Evolutionary conservation across 2,888 invertebrate genomes (phyloP).

Genomic region (Drosophila vallismaia): DNA sequence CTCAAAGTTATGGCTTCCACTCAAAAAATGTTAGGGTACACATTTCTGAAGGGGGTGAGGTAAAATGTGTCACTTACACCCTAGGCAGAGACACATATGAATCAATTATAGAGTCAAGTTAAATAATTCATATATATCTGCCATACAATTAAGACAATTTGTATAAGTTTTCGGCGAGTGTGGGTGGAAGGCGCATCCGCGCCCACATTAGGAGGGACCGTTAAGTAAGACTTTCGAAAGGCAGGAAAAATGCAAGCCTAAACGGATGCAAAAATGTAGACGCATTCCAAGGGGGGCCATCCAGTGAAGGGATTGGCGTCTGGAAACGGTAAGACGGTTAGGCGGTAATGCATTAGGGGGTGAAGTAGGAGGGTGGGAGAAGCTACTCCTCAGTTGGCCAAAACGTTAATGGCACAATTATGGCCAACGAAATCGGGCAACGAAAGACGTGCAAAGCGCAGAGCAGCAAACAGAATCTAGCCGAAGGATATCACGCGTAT

Average conservation of each 20-base stretch:
- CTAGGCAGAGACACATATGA: neutral
- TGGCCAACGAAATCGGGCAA: slow-evolving; percentile 72
- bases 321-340: too few species aligned
- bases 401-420: slow-evolving; percentile 76
- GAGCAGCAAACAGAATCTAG: slow-evolving; percentile 69
- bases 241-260: slow-evolving; percentile 36
- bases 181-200: slow-evolving; percentile 62
- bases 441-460: slow-evolving; percentile 74
- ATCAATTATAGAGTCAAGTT: neutral
- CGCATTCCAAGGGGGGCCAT: slow-evolving; percentile 60
- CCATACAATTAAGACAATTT: neutral
- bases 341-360: too few species aligned
- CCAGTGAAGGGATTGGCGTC: slow-evolving; percentile 1
- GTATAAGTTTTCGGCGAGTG: slow-evolving; percentile 5
- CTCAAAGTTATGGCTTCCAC: slow-evolving; percentile 9
- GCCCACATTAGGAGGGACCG: slow-evolving; percentile 69
- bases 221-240: slow-evolving; percentile 72
- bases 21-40: neutral
- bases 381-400: slow-evolving; percentile 16
- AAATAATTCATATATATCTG: neutral
- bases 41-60: too few species aligned
- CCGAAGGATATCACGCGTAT: slow-evolving; percentile 84
- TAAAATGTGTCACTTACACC: too few species aligned
- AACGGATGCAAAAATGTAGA: slow-evolving; percentile 77
- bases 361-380: neutral